phyloP scores from a whole-genome alignment of 2,113 vertebrate genomes.

The Amblyornis subalaris region DNA sequence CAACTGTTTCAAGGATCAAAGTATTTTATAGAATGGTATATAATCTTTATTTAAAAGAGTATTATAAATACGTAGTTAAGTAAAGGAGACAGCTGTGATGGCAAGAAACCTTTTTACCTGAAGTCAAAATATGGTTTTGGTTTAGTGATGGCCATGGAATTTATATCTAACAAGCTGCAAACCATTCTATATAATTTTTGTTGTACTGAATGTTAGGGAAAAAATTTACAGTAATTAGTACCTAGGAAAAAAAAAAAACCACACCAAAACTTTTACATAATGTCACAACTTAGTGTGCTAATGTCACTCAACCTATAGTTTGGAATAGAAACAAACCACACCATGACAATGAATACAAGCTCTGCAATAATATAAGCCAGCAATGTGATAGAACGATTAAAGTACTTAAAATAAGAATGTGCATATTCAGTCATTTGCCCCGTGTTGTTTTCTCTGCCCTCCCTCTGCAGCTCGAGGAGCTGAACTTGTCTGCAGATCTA shows the following conservation, averaged over 20 bases:
- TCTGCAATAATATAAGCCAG: not conserved
- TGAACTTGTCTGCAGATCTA: not conserved
- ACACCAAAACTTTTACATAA: not conserved
- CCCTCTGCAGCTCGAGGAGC: not conserved
- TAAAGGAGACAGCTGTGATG: not conserved
- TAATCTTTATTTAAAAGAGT: slow-evolving; percentile 6
- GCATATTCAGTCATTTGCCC: not conserved
- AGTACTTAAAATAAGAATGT: not conserved
- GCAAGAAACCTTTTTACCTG: not conserved
- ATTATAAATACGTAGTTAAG: not conserved
- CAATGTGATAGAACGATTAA: not conserved
- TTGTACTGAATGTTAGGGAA: not conserved
- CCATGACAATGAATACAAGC: not conserved
- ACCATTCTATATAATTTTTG: not conserved
- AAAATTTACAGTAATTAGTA: not conserved
- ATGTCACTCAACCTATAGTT: not conserved
- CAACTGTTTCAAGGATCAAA: not conserved
- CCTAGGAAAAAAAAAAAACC: not conserved
- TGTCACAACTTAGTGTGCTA: not conserved
- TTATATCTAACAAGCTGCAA: not conserved
- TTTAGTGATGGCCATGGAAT: not conserved
- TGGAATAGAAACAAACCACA: not conserved
- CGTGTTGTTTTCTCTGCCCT: not conserved
- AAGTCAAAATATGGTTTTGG: not conserved
- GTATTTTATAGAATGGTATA: not conserved